Percentiles rank a stretch among this genome's conserved stretches.
Evolutionary conservation across 2,113 vertebrate species (phyloP).

Genomic region (Anhinga rufa): DNA sequence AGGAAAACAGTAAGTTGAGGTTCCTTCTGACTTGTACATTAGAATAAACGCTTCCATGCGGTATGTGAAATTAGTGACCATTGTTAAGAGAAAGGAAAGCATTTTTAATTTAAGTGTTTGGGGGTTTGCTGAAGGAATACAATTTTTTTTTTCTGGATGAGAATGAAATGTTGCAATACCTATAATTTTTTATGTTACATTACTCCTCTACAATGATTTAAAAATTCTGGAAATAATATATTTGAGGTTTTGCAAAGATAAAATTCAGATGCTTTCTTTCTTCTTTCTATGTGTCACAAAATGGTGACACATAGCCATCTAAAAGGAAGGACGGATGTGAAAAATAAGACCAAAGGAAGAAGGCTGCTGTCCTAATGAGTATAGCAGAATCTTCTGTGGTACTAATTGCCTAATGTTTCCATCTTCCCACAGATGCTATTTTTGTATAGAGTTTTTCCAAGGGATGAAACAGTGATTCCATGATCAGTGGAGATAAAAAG

Average conservation of each 20-base stretch:
- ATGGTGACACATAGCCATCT: not conserved
- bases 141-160: not conserved
- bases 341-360: slow-evolving; percentile 43
- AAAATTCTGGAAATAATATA: not conserved
- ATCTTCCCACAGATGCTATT: not conserved
- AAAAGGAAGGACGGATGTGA: slow-evolving; percentile 54
- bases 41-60: not conserved
- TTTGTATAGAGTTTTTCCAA: not conserved
- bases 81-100: not conserved
- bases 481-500: not conserved
- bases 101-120: not conserved
- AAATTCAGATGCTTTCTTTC: not conserved
- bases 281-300: slow-evolving; percentile 4
- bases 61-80: not conserved
- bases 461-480: not conserved
- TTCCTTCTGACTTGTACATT: not conserved
- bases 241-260: not conserved
- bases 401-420: not conserved
- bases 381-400: not conserved
- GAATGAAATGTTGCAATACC: not conserved
- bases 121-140: not conserved
- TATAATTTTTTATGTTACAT: not conserved
- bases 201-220: not conserved
- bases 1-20: not conserved
- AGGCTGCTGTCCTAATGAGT: not conserved